phyloP scores from a whole-genome alignment of 2,888 invertebrate genomes.

The Phrixothrix hirtus region DNA sequence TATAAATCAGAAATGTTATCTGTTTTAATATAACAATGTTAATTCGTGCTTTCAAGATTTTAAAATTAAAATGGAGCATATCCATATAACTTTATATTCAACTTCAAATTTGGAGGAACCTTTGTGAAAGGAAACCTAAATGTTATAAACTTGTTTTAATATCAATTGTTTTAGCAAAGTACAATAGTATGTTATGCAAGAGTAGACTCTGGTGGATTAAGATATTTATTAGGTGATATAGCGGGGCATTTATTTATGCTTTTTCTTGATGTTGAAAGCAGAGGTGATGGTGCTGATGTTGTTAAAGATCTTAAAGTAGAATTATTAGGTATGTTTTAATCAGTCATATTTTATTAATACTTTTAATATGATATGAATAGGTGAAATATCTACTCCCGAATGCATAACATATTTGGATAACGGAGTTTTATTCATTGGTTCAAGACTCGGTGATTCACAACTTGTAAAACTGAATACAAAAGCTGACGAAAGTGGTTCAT shows the following conservation, averaged over 20 bases:
- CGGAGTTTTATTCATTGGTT: constrained; percentile 95
- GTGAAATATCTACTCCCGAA: constrained; percentile 92
- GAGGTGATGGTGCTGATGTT: constrained; percentile 72
- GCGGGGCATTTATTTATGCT: constrained; percentile 95
- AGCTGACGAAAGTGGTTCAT: constrained; percentile 83
- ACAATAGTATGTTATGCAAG: constrained; percentile 93
- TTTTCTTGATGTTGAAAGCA: constrained; percentile 82
- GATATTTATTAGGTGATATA: constrained; percentile 93
- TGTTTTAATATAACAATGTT: no score
- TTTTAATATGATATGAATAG: constrained; percentile 48
- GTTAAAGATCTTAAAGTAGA: constrained; percentile 95
- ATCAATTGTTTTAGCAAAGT: constrained; percentile 70
- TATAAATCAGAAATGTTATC: no score
- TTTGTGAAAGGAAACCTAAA: no score
- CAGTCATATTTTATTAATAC: not conserved
- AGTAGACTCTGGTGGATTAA: constrained; percentile 86
- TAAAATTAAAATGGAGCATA: no score
- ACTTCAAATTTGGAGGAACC: no score
- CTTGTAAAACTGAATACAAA: constrained; percentile 85
- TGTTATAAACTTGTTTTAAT: no score
- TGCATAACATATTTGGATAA: constrained; percentile 98
- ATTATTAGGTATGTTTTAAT: constrained; percentile 64
- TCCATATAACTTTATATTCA: no score
- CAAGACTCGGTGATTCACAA: constrained; percentile 95
- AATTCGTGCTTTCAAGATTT: no score